Percentiles rank a stretch among this genome's conserved stretches.
These are phyloP conservation scores for Amblyopsis hoosieri DNA, from an alignment of 2,797 vertebrate species.

Conservation along the genomic window DNA sequence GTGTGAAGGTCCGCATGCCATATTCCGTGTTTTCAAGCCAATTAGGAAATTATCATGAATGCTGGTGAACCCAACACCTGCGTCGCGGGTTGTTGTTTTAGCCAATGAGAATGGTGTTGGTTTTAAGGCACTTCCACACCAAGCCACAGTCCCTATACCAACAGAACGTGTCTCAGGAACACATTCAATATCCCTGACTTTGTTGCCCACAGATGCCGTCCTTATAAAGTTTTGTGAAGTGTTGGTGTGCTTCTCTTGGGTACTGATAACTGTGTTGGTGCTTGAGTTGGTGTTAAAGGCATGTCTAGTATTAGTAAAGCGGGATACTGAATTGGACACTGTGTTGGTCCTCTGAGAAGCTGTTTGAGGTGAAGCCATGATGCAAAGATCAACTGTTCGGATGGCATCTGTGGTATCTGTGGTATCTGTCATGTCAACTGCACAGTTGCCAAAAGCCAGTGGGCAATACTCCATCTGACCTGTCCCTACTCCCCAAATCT, in stretches of 20 bases:
- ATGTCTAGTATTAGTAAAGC: constrained; percentile 81
- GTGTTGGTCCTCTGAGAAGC: constrained; percentile 83
- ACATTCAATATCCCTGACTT: constrained; percentile 73
- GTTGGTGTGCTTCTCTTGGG: constrained; percentile 87
- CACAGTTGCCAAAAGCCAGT: constrained; percentile 85
- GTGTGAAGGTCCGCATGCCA: constrained; percentile 88
- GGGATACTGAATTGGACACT: constrained; percentile 71
- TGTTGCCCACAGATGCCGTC: constrained; percentile 84
- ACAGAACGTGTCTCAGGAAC: constrained; percentile 78
- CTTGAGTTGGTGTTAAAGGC: constrained; percentile 75
- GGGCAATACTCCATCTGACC: constrained; percentile 64
- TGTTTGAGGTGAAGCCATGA: constrained; percentile 81
- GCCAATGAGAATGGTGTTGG: constrained; percentile 16
- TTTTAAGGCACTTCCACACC: constrained; percentile 30
- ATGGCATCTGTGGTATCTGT: constrained; percentile 73
- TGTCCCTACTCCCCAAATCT: constrained; percentile 25
- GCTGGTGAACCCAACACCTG: constrained; percentile 85
- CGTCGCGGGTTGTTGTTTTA: constrained; percentile 84
- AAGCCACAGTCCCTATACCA: constrained; percentile 80
- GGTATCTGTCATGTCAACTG: constrained; percentile 71
- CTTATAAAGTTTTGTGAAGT: constrained; percentile 75
- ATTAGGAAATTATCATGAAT: constrained; percentile 90
- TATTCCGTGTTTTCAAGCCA: constrained; percentile 90
- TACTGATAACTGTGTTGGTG: constrained; percentile 82
- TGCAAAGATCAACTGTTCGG: constrained; percentile 68